Conservation (phyloP, 2,888 invertebrate genomes). For the Dexiosoma caninum region DNA sequence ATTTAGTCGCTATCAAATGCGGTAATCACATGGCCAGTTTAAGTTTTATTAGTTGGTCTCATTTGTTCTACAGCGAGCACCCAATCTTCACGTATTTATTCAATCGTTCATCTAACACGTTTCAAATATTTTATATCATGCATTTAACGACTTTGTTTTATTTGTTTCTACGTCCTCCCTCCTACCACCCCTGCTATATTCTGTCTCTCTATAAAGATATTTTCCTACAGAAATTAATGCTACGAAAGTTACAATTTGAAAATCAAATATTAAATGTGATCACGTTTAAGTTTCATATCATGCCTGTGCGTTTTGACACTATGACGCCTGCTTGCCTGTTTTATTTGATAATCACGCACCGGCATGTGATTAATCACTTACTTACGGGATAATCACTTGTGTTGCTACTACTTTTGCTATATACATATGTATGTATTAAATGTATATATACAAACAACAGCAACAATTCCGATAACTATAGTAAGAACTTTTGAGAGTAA, state of each 20-base stretch:
- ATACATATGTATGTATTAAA: constrained; percentile 12
- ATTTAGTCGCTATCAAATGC: no score
- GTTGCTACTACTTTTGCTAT: constrained; percentile 15
- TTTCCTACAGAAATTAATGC: neutral
- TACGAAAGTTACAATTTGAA: constrained; percentile 39
- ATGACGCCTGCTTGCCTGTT: constrained; percentile 59
- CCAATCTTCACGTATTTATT: constrained; percentile 27
- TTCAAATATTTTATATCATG: constrained; percentile 51
- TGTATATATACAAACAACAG: neutral
- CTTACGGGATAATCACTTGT: constrained; percentile 65
- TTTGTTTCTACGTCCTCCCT: no score
- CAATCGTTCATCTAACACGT: constrained; percentile 47
- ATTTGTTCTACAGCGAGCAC: neutral
- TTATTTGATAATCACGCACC: constrained; percentile 68
- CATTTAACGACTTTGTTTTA: constrained; percentile 45
- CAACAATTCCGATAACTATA: neutral
- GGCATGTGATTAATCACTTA: constrained; percentile 74
- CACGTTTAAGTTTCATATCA: constrained; percentile 61
- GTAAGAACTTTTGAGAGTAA: neutral
- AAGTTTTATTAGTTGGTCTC: constrained; percentile 4
- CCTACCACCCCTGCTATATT: neutral
- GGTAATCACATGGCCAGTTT: no score
- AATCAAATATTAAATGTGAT: constrained; percentile 62
- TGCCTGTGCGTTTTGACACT: constrained; percentile 37
- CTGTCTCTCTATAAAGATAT: neutral